Base-by-base conservation (phyloP, 2,888 invertebrate species). In the Aphidoletes aphidimyza region DNA sequence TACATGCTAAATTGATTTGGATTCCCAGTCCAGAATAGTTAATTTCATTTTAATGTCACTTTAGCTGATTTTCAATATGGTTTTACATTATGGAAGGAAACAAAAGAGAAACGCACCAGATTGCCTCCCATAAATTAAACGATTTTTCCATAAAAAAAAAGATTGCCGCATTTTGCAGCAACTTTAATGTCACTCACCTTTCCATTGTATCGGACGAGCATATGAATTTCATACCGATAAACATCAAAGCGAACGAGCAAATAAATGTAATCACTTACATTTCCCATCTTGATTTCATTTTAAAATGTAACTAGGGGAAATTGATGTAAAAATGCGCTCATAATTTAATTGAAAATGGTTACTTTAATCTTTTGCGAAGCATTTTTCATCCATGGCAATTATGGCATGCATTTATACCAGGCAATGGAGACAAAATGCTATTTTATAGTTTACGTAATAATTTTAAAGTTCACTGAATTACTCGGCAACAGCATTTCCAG, bases 21-120 rank as follows among this genome's bases (percentile, higher is more conserved):
- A n/a, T n/a, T n/a, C n/a, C n/a, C n/a, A n/a, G n/a, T n/a, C n/a
- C 54, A 14, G 22, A 5, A 54, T 54, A 54, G 22, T 22, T 30
- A 26, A 69, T 69, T 69, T 69, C 69, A 69, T 69, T 69, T 69
- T 69, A 69, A 30, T 30, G 69, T 34, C 69, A 69, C 69, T 69
- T 26, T 69, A 30, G 34, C 26, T 69, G 69, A 69, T 69, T 30
- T n/a, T 30, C 69, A 69, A 2, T 30, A 22, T 69, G 42, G n/a
- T n/a, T n/a, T 42, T 42, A 42, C 42, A 9, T 42, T 42, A 6
- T 42, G 8, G 42, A 42, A 14, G 42, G 14, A 42, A 6, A 9
- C 8, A 42, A 9, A 6, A 9, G 42, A 42, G 14, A 42, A 14
- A 9, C 42, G 14, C 42, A 9, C 42, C 69, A 69, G 69, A 30